Base-by-base conservation (phyloP, 2,888 invertebrate species). In the Lycia hirtaria region DNA sequence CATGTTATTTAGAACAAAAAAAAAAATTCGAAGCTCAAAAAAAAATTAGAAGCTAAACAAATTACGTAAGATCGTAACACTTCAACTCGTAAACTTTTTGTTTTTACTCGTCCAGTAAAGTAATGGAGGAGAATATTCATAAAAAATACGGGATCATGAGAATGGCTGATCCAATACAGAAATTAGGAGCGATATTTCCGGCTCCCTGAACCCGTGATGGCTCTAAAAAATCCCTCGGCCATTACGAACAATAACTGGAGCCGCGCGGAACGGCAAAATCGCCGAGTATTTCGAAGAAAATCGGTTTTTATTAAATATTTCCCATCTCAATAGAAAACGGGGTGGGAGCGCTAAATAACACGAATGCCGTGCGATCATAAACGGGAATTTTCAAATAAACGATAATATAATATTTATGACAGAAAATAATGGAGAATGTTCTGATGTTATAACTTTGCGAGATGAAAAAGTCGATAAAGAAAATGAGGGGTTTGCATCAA, bases 301-400 rank as follows among this genome's bases (percentile, higher is more conserved):
- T 73, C 71, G 70, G 63, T 71, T 74, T 75, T 76, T 75, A 78
- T 76, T 73, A 76, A 75, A 75, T 75, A 76, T 73, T 73, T 77
- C 71, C 70, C 65, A 65, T 65, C 63, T 71, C 67, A 68, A 76
- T 73, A 68, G 72, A 64, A 53, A 73, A 65, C 54, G 64, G 67
- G 61, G 56, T 57, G 60, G 62, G 38, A 64, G 73, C 71, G 75
- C 71, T 77, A 74, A 77, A 77, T 76, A 73, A 70, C 74, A 59
- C 59, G 63, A 66, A 77, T 77, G 69, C 74, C 78, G 64, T 62
- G 66, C 72, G 72, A 66, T 69, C 71, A 65, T 65, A 69, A 74
- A 68, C 57, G 68, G 70, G 73, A 70, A 69, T 75, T 76, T 72
- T 75, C 71, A 73, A 74, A 76, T 77, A 76, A 62, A 64, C 62